These are phyloP conservation scores for Eulemur macaco DNA, from an alignment of 2,113 vertebrate genomes.

Conservation along the genomic window DNA sequence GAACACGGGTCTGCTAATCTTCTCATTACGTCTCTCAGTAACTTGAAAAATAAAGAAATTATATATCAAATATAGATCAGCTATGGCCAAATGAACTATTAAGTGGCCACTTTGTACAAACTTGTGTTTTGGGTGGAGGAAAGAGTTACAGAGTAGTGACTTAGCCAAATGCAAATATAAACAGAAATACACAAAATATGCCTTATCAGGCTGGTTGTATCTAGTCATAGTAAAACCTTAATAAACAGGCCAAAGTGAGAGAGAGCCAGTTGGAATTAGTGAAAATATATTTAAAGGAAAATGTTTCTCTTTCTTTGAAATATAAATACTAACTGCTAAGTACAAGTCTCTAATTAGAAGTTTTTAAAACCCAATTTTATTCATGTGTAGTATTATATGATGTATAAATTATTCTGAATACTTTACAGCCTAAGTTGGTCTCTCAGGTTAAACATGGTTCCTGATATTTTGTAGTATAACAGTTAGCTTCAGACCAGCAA, in stretches of 20 bases:
- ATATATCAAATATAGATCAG: background rate
- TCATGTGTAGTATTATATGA: constrained; percentile 3
- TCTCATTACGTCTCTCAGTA: background rate
- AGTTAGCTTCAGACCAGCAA: background rate
- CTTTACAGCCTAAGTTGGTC: background rate
- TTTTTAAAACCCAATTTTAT: constrained; percentile 37
- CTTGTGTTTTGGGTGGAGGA: background rate
- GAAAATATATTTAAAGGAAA: constrained; percentile 19
- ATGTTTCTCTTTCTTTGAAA: constrained; percentile 28
- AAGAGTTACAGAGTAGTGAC: background rate
- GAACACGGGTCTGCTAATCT: background rate
- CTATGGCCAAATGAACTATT: background rate
- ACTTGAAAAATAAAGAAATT: background rate
- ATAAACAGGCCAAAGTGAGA: background rate
- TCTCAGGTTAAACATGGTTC: constrained; percentile 30
- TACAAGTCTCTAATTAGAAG: background rate
- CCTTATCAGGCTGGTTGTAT: background rate
- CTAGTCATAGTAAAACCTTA: constrained; percentile 21
- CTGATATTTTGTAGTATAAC: background rate
- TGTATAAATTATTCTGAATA: background rate
- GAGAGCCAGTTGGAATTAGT: background rate
- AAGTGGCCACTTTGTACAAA: background rate
- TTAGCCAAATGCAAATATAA: constrained; percentile 16
- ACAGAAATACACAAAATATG: constrained; percentile 15
- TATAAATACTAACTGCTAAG: background rate